These are phyloP conservation scores for Paramormyrops kingsleyae DNA, from an alignment of 2,113 vertebrate species.

Conservation along the genomic window DNA sequence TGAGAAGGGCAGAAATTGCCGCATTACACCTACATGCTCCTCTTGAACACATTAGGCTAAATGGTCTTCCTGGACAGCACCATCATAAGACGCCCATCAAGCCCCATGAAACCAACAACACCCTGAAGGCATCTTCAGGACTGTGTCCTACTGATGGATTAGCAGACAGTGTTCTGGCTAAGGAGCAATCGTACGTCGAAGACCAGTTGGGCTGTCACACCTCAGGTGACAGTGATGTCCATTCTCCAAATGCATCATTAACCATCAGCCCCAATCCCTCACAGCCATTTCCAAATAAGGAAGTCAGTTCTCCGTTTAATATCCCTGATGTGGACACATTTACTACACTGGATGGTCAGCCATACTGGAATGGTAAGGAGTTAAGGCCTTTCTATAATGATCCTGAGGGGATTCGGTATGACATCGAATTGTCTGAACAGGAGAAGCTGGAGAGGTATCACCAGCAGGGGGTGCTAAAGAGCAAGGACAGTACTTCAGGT, in stretches of 20 bases:
- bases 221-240: constrained; percentile 12
- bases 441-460: constrained; percentile 7
- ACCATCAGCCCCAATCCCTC: neutral
- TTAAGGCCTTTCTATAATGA: neutral
- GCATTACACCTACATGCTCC: constrained; percentile 16
- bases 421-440: neutral
- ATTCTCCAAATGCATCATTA: neutral
- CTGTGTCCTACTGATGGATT: neutral
- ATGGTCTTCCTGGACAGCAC: neutral
- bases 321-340: neutral
- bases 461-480: neutral
- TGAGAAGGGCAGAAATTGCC: constrained; percentile 13
- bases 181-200: neutral
- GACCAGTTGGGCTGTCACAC: neutral
- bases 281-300: neutral
- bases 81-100: constrained; percentile 3
- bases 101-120: constrained; percentile 47
- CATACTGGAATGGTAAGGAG: constrained; percentile 31
- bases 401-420: neutral
- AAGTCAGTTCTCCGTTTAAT: neutral
- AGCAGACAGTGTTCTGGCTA: neutral
- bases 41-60: constrained; percentile 14
- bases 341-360: constrained; percentile 12
- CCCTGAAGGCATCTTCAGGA: constrained; percentile 22
- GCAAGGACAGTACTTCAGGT: neutral